Evolutionary conservation across 2,113 vertebrate species (phyloP).

Genomic region (Poicephalus meyeri): DNA sequence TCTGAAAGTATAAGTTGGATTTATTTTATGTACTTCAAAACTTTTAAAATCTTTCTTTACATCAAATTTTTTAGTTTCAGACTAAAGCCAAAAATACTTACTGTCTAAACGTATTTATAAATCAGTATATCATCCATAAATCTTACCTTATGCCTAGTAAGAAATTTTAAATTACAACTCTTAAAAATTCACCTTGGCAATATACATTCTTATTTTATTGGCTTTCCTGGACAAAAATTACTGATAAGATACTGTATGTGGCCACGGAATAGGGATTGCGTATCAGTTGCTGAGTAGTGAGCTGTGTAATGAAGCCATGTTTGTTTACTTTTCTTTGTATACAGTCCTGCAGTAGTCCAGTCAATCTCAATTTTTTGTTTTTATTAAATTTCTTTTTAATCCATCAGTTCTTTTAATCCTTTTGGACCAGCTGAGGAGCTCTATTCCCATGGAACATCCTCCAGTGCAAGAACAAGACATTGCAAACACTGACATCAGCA

Average conservation of each 20-base stretch:
- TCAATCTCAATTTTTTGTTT: not conserved
- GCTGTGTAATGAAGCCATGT: conserved; percentile 65
- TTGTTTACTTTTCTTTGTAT: conserved; percentile 52
- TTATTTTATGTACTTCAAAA: conserved; percentile 54
- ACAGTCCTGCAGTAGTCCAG: not conserved
- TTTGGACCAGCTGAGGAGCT: not conserved
- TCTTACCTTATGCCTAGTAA: conserved; percentile 42
- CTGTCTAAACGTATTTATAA: conserved; percentile 55
- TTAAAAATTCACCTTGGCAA: conserved; percentile 59
- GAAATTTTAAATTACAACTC: conserved; percentile 42
- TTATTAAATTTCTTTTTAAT: not conserved
- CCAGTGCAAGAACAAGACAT: not conserved
- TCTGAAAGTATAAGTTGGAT: conserved; percentile 59
- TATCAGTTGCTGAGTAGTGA: conserved; percentile 15
- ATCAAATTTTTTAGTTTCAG: conserved; percentile 24
- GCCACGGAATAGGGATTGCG: not conserved
- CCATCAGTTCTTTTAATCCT: not conserved
- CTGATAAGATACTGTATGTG: conserved; percentile 40
- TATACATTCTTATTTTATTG: conserved; percentile 17
- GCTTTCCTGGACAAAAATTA: conserved; percentile 36
- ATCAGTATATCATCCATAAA: conserved; percentile 35
- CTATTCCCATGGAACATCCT: not conserved
- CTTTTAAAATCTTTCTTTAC: conserved; percentile 55
- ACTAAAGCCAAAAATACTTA: conserved; percentile 30
- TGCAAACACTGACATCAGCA: not conserved